phyloP scores from a whole-genome alignment of 2,888 invertebrate species.

The Seira ritae region DNA sequence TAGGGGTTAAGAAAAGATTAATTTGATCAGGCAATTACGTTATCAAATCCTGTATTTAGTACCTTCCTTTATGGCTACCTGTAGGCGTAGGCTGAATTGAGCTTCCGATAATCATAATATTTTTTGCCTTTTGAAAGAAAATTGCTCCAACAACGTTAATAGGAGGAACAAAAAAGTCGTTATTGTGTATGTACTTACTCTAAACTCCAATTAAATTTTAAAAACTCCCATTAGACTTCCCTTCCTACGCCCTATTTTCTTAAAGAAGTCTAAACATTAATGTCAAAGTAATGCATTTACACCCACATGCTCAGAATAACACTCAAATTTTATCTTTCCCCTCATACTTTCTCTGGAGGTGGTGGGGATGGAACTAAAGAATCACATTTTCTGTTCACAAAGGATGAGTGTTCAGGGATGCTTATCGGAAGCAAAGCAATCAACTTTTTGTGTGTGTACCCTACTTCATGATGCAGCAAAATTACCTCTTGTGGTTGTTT shows the following conservation, averaged over 20 bases:
- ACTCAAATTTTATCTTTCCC: slow-evolving; percentile 39
- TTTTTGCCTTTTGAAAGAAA: no score
- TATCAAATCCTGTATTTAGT: no score
- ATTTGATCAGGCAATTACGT: no score
- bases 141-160: no score
- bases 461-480: slow-evolving; percentile 21
- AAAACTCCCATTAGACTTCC: slow-evolving; percentile 37
- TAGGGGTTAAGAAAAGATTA: no score
- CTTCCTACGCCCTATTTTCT: neutral
- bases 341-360: slow-evolving; percentile 12
- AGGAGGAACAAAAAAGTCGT: no score
- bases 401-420: slow-evolving; percentile 52
- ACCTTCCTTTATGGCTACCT: no score
- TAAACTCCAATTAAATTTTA: slow-evolving; percentile 41
- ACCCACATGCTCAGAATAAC: slow-evolving; percentile 43
- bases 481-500: slow-evolving; percentile 22
- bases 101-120: no score
- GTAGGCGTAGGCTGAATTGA: no score
- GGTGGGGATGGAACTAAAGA: slow-evolving; percentile 2
- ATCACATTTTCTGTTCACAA: neutral
- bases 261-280: neutral
- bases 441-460: slow-evolving; percentile 35
- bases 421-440: slow-evolving; percentile 54
- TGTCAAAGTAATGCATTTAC: slow-evolving; percentile 29
- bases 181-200: neutral